Base-by-base conservation (phyloP, 2,113 vertebrate genomes). In the Zosterops japonicus region DNA sequence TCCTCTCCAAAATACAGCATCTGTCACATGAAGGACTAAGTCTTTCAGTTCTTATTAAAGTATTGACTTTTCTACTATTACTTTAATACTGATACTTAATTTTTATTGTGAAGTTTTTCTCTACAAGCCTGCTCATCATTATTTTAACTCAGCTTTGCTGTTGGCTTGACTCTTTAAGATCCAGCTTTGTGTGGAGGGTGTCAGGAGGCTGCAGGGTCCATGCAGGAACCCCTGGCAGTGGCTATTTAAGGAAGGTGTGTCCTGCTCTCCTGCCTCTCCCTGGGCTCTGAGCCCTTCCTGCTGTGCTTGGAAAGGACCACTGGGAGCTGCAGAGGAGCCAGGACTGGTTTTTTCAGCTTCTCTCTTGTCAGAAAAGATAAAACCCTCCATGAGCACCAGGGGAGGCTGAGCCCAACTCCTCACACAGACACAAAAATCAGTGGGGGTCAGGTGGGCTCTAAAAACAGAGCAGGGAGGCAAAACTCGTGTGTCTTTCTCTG, bases 91-190 rank as follows among this genome's bases (percentile, higher is more conserved):
- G 18, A 46, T n/a, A n/a, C 5, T 72, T 47, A 17, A 7, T 20
- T 82, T 69, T 63, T n/a, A 23, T 49, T 28, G 21, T 33, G 3
- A 44, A n/a, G 8, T n/a, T 77, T 47, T 17, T 35, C 21, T 25
- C 4, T 23, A 0, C 1, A 3, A 68, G 23, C 35, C 41, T 76
- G 8, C 18, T 27, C 0, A 0, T 63, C 24, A n/a, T 31, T 16
- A 7, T 59, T 82, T 28, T 71, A 35, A 44, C 27, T 21, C 0
- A 0, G 3, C 47, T 64, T 61, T 61, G 50, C 20, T 1, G 1
- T 36, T 65, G 31, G 15, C 49, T 50, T 60, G 55, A 18, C 23
- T 8, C 49, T 68, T 53, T 10, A 44, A 71, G 70, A 8, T 12
- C 3, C 9, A 19, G 44, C 12, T 71, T 41, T 65, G 20, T 23